A percentile compares a stretch with the other conserved stretches of the same genome.
Evolutionary conservation across 2,113 vertebrate species (phyloP).

Genomic region (Vanacampus margaritifer): DNA sequence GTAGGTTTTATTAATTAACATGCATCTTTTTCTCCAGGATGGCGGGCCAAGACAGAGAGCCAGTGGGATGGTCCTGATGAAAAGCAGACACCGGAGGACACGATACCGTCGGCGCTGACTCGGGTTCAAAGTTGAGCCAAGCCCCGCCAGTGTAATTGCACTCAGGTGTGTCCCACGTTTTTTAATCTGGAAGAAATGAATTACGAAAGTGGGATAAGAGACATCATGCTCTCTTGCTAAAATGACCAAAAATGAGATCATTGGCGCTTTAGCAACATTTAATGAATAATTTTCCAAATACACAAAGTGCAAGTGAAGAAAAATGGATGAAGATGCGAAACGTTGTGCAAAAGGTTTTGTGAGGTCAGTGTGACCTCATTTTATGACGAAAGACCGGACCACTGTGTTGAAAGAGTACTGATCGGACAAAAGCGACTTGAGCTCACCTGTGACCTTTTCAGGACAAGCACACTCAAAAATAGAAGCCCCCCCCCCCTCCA

Average conservation of each 20-base stretch:
- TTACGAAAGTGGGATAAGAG: not conserved
- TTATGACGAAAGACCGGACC: not conserved
- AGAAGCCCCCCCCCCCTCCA: no score
- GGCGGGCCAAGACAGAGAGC: no score
- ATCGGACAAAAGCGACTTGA: not conserved
- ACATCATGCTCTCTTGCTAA: not conserved
- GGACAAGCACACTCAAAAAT: not conserved
- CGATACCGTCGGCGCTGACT: slow-evolving; percentile 13
- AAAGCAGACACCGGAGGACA: slow-evolving; percentile 30
- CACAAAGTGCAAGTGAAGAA: not conserved
- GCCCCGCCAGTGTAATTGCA: slow-evolving; percentile 1
- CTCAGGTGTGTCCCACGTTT: slow-evolving; percentile 4
- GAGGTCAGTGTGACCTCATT: not conserved
- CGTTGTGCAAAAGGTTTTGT: not conserved
- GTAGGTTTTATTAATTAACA: not conserved
- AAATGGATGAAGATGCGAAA: not conserved
- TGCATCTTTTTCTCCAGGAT: not conserved
- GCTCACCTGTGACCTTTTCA: not conserved
- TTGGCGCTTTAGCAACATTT: not conserved
- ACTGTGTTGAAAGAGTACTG: not conserved
- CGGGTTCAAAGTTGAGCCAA: slow-evolving; percentile 11
- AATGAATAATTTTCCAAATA: not conserved
- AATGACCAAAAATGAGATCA: not conserved
- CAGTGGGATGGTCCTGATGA: slow-evolving; percentile 2
- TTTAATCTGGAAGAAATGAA: not conserved